Evolutionary conservation across 2,113 vertebrate genomes (phyloP).

Genomic region (Muntiacus muntjak): DNA sequence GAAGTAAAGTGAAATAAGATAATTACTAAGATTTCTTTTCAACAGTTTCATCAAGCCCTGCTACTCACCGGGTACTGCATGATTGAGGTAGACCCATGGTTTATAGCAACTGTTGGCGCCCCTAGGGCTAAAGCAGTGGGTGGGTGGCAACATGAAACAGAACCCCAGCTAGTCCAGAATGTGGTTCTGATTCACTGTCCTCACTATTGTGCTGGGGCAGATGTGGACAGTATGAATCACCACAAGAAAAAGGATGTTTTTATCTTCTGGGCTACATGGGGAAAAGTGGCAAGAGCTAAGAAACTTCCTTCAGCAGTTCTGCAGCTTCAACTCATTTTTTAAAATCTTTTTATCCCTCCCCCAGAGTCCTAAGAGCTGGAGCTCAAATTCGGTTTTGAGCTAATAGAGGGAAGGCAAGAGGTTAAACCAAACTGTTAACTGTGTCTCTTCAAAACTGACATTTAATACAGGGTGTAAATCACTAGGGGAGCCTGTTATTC

Average conservation of each 20-base stretch:
- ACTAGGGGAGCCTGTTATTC: constrained; percentile 93
- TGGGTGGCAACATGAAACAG: constrained; percentile 31
- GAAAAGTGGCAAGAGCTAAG: neutral
- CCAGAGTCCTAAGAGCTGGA: constrained; percentile 51
- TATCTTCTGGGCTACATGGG: constrained; percentile 40
- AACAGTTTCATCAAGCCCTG: constrained; percentile 59
- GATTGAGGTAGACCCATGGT: neutral
- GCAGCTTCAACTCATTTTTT: constrained; percentile 48
- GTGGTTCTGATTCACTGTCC: constrained; percentile 59
- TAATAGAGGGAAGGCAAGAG: constrained; percentile 84
- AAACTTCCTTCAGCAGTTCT: neutral
- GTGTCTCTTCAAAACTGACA: constrained; percentile 93
- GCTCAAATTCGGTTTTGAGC: constrained; percentile 79
- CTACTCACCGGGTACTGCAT: neutral
- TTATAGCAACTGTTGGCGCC: neutral
- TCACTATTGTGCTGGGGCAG: constrained; percentile 15
- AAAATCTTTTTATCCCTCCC: neutral
- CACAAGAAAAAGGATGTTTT: constrained; percentile 59
- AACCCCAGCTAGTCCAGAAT: neutral
- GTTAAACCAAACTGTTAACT: constrained; percentile 92
- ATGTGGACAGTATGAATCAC: neutral
- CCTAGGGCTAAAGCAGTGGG: neutral
- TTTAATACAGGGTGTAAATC: constrained; percentile 98
- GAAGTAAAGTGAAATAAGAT: constrained; percentile 66
- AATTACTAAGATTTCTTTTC: constrained; percentile 71